phyloP scores from a whole-genome alignment of 64 coral and sea anemone genomes.

The Stichodactyla mertensii region DNA sequence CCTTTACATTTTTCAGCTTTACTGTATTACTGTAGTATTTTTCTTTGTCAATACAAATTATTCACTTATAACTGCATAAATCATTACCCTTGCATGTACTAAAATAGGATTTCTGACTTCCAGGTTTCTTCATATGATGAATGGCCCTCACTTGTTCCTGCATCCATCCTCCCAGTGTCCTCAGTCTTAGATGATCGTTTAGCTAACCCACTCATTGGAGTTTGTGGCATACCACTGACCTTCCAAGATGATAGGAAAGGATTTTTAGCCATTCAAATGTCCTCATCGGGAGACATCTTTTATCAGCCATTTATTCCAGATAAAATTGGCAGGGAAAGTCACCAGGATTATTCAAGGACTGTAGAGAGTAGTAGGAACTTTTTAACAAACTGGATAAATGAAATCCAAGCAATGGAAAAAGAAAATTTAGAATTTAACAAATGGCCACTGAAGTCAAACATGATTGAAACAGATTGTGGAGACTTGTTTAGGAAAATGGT shows the following conservation, averaged over 20 bases:
- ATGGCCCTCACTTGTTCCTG: conserved; percentile 51
- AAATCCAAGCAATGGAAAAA: neutral
- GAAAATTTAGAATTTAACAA: neutral
- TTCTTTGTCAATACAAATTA: too few relatives aligned
- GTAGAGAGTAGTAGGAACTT: neutral
- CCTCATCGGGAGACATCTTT: conserved; percentile 69
- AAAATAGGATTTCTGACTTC: neutral
- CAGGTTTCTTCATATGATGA: conserved; percentile 91
- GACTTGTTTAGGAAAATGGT: conserved; percentile 10
- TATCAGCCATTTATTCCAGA: conserved; percentile 63
- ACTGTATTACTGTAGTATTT: too few relatives aligned
- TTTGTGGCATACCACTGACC: conserved; percentile 32
- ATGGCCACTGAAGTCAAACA: neutral
- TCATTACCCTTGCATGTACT: too few relatives aligned
- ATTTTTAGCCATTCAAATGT: conserved; percentile 77
- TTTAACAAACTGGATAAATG: neutral
- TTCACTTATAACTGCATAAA: too few relatives aligned
- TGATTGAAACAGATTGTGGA: conserved; percentile 7
- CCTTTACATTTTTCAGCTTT: too few relatives aligned
- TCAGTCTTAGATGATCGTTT: conserved; percentile 34
- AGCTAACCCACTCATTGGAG: conserved; percentile 62
- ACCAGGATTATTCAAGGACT: neutral
- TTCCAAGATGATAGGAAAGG: conserved; percentile 23
- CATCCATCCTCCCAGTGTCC: conserved; percentile 14
- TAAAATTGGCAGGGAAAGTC: neutral